Evolutionary conservation across 2,888 invertebrate genomes (phyloP), one percentile per base, ranked within the genome.

Genomic region (Synanthedon tipuliformis): DNA sequence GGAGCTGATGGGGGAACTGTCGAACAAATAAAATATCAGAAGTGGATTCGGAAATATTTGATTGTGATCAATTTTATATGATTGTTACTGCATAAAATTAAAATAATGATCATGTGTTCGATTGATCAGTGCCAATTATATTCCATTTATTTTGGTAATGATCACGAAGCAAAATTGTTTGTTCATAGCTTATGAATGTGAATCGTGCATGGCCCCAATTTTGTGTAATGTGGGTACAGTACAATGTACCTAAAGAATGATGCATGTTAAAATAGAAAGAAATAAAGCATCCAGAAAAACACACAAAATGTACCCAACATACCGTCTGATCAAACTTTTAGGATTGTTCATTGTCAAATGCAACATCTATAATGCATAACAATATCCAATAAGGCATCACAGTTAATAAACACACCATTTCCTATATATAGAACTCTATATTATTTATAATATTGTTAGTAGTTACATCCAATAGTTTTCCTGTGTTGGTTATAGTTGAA

Each of bases 261-360:
- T 45, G 13, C 13, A 15, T 45, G 45, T 45, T 45, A 23, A 52
- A 48, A 52, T 11, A 49, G 52, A 40, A 50, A 13, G 45, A 23
- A 41, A 27, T 50, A 18, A 51, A 52, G 53, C 50, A n/a, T 41
- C 53, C 50, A 15, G 58, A 54, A 51, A 49, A 49, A 53, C 50
- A 56, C 50, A 57, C 77, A 82, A 83, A 84, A 85, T 85, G 83
- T 84, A 86, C 86, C 86, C 86, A 86, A 86, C 84, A 70, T 83
- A 83, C 82, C 83, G 70, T 66, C 61, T 63, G 56, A 34, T 59
- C 57, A 62, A 65, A 34, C 10, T 61, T 64, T 45, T 13, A 45
- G 13, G n/a, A 49, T 16, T 10, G 63, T 63, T 66, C 63, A 68
- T 71, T 72, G 13, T 45, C 71, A 65, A 55, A 57, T 60, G 57